phyloP scores from a whole-genome alignment of 37 sponge, comb jelly and placozoan genomes.

The Ianthella basta region DNA sequence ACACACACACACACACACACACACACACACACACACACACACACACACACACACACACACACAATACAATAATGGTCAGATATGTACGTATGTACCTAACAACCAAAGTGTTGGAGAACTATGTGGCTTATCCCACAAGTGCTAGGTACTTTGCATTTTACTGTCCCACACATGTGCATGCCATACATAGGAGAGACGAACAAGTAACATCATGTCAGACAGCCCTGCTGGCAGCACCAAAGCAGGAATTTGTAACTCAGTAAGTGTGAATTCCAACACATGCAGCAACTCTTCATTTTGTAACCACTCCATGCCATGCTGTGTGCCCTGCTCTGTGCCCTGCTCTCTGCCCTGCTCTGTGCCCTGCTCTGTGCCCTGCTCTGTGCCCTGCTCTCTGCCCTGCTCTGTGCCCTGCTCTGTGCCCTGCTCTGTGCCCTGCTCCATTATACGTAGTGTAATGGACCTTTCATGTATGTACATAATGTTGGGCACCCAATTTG shows the following conservation, averaged over 20 bases:
- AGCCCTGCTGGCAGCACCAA: conserved; percentile 56
- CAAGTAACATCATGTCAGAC: conserved; percentile 37
- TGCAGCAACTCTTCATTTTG: neutral
- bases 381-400: too few species aligned
- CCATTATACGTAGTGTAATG: too few species aligned
- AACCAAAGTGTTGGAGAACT: neutral
- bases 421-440: too few species aligned
- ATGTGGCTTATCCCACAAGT: too few species aligned
- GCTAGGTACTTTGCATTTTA: conserved; percentile 6
- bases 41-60: too few species aligned
- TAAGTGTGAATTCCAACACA: conserved; percentile 1
- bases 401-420: too few species aligned
- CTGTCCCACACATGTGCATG: neutral
- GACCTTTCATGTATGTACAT: too few species aligned
- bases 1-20: too few species aligned
- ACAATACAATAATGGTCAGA: too few species aligned
- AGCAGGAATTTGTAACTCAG: conserved; percentile 48
- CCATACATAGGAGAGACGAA: conserved; percentile 33
- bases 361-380: neutral
- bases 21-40: too few species aligned
- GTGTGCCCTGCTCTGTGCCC: neutral
- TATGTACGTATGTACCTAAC: too few species aligned
- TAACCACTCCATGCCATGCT: neutral
- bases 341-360: neutral
- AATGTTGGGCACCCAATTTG: too few species aligned